Percentiles rank a stretch among this genome's conserved stretches.
Conservation (phyloP, 2,797 vertebrate genomes). For the Sebastes taczanowskii region DNA sequence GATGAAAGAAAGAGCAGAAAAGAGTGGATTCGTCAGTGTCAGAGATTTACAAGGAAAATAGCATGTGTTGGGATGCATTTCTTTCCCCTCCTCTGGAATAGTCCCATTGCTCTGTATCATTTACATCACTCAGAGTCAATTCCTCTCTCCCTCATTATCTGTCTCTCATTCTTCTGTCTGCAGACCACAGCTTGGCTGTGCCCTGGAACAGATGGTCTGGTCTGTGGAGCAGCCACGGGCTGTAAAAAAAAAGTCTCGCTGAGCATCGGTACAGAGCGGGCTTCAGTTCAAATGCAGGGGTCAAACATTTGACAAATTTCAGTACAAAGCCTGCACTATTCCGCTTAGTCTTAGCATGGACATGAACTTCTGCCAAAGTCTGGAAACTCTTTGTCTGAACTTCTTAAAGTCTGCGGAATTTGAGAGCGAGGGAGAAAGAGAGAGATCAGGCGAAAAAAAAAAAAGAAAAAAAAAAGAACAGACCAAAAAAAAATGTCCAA, state of each 20-base stretch:
- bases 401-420: conserved; percentile 75
- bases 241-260: conserved; percentile 64
- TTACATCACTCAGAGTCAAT: conserved; percentile 65
- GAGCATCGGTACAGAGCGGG: conserved; percentile 63
- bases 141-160: conserved; percentile 64
- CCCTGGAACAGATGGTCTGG: conserved; percentile 72
- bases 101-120: conserved; percentile 59
- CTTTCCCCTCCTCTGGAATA: conserved; percentile 23
- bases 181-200: conserved; percentile 64
- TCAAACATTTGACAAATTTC: conserved; percentile 79
- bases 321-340: conserved; percentile 82
- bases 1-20: conserved; percentile 18
- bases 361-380: conserved; percentile 76
- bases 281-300: conserved; percentile 74
- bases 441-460: conserved; percentile 40
- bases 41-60: conserved; percentile 43
- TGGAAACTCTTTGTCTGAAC: conserved; percentile 80
- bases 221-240: conserved; percentile 65
- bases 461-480: conserved; percentile 14
- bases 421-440: conserved; percentile 58
- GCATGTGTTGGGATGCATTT: conserved; percentile 42
- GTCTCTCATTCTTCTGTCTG: conserved; percentile 63
- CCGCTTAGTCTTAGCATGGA: conserved; percentile 73
- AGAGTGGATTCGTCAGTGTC: conserved; percentile 34
- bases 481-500: conserved; percentile 53